These are phyloP conservation scores for Camponotus vicinus DNA, from an alignment of 1,140 invertebrate genomes.

Conservation along the genomic window DNA sequence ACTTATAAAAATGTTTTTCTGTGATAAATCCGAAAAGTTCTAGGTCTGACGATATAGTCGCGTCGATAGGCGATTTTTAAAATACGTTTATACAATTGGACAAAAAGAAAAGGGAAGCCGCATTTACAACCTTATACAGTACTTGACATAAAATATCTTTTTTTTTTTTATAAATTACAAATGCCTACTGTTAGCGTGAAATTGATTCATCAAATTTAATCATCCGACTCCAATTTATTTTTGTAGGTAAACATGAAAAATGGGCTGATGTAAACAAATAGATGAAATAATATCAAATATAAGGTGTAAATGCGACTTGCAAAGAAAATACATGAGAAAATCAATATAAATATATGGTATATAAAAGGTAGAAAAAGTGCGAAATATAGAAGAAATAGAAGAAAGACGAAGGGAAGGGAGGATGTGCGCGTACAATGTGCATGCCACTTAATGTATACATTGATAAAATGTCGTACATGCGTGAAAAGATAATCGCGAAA, in stretches of 20 bases:
- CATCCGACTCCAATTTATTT: not conserved
- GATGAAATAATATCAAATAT: not conserved
- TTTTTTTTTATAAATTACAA: not conserved
- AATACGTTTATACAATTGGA: slow-evolving; percentile 19
- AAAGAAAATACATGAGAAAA: not conserved
- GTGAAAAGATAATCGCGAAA: slow-evolving; percentile 11
- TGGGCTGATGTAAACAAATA: not conserved
- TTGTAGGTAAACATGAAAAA: not conserved
- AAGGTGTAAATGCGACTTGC: slow-evolving; percentile 6
- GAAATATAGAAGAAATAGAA: not conserved
- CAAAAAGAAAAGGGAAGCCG: slow-evolving; percentile 1
- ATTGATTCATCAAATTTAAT: not conserved
- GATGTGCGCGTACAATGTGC: slow-evolving; percentile 18
- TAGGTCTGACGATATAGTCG: slow-evolving; percentile 62
- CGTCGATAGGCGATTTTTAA: slow-evolving; percentile 62
- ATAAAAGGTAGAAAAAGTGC: not conserved
- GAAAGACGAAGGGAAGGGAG: not conserved
- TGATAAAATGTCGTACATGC: not conserved
- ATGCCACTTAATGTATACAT: slow-evolving; percentile 20
- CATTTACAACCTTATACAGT: not conserved
- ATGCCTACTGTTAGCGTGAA: not conserved
- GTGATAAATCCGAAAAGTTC: slow-evolving; percentile 81
- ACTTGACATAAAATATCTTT: no score
- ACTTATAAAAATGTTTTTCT: slow-evolving; percentile 84
- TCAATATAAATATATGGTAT: not conserved